Evolutionary conservation across 2,888 invertebrate genomes (phyloP).

Genomic region (Hypselothyrea guttata): DNA sequence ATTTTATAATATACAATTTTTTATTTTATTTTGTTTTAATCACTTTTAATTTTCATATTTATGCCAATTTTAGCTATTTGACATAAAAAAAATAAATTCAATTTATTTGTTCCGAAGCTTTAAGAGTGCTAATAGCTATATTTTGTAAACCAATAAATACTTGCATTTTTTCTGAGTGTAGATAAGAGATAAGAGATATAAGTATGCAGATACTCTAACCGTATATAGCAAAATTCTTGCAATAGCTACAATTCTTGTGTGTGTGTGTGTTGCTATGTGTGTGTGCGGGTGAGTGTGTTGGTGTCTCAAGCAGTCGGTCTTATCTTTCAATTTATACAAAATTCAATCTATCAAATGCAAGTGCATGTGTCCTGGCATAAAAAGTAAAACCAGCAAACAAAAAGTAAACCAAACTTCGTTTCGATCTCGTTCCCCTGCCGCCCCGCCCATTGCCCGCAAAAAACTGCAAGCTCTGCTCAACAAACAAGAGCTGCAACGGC

Average conservation of each 20-base stretch:
- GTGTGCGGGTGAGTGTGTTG: neutral
- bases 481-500: constrained; percentile 21
- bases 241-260: too few relatives aligned
- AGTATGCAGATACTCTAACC: neutral
- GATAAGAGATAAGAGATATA: neutral
- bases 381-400: constrained; percentile 39
- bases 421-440: too few relatives aligned
- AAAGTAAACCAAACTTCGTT: constrained; percentile 41
- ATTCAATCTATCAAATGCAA: constrained; percentile 63
- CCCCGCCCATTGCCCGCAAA: too few relatives aligned
- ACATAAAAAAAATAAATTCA: too few relatives aligned
- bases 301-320: constrained; percentile 6
- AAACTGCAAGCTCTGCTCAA: constrained; percentile 23
- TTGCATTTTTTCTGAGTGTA: neutral
- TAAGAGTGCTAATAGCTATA: too few relatives aligned
- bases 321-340: constrained; percentile 46
- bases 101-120: too few relatives aligned
- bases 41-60: too few relatives aligned
- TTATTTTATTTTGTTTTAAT: too few relatives aligned
- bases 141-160: neutral
- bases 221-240: neutral
- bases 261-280: neutral
- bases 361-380: constrained; percentile 35
- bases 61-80: too few relatives aligned
- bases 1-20: too few relatives aligned